These are phyloP conservation scores for Hoplostethus mediterraneus DNA, from an alignment of 2,797 vertebrate genomes.

Conservation along the genomic window DNA sequence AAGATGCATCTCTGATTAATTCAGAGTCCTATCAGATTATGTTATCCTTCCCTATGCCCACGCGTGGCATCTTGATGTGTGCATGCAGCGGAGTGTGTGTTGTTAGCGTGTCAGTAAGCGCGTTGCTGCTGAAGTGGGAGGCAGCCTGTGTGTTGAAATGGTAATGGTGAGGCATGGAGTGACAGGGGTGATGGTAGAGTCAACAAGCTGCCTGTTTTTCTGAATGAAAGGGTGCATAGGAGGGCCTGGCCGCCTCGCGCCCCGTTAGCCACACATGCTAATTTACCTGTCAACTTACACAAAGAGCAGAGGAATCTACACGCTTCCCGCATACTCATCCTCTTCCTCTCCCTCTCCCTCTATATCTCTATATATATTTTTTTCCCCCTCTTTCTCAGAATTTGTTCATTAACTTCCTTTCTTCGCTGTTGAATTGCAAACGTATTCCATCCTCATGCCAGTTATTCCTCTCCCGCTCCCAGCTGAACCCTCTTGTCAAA, in stretches of 20 bases:
- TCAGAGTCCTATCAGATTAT: constrained; percentile 37
- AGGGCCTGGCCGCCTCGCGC: constrained; percentile 52
- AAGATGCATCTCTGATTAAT: constrained; percentile 26
- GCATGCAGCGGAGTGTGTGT: constrained; percentile 16
- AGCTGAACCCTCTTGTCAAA: constrained; percentile 21
- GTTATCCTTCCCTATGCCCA: constrained; percentile 28
- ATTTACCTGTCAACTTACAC: constrained; percentile 73
- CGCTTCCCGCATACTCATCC: constrained; percentile 11
- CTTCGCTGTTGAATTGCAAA: constrained; percentile 38
- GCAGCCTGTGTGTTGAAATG: constrained; percentile 51
- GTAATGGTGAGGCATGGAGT: constrained; percentile 45
- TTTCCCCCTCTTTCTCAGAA: constrained; percentile 4
- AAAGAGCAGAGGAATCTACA: constrained; percentile 29
- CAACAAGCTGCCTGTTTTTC: constrained; percentile 69
- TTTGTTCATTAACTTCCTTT: constrained; percentile 29
- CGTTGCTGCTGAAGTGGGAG: constrained; percentile 16
- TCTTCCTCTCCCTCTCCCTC: background rate
- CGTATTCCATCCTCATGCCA: constrained; percentile 33
- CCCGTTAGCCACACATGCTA: constrained; percentile 74
- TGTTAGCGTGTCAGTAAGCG: constrained; percentile 24
- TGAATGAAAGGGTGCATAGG: constrained; percentile 56
- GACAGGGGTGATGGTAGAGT: constrained; percentile 62
- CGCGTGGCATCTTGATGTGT: constrained; percentile 6
- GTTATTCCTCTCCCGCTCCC: constrained; percentile 20
- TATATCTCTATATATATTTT: constrained; percentile 13